Evolutionary conservation across 2,888 invertebrate species (phyloP).

Genomic region (Caenorhabditis imperialis): DNA sequence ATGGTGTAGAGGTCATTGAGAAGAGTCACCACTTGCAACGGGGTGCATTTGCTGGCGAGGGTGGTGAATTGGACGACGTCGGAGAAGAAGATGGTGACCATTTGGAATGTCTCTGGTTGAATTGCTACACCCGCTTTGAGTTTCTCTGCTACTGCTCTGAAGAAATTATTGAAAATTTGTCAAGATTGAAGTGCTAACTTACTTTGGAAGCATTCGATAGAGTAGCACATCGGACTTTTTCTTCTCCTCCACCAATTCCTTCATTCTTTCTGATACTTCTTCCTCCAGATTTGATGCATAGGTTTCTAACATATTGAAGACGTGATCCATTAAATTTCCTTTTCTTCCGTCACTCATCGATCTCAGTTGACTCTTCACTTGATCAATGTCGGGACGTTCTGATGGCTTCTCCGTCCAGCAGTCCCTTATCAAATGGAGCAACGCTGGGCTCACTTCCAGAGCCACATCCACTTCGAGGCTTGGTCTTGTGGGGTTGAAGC

Average conservation of each 20-base stretch:
- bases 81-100: conserved; percentile 70
- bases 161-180: background rate
- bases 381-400: conserved; percentile 64
- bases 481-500: conserved; percentile 51
- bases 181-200: background rate
- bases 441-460: conserved; percentile 1
- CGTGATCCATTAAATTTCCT: conserved; percentile 73
- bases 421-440: conserved; percentile 64
- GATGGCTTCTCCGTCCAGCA: conserved; percentile 69
- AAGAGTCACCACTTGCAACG: conserved; percentile 68
- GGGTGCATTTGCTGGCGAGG: conserved; percentile 64
- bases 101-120: conserved; percentile 67
- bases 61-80: conserved; percentile 70
- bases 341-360: conserved; percentile 51
- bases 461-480: background rate
- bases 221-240: conserved; percentile 73
- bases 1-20: conserved; percentile 74
- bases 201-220: conserved; percentile 72
- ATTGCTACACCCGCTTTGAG: conserved; percentile 67
- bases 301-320: conserved; percentile 70
- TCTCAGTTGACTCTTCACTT: conserved; percentile 45
- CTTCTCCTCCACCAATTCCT: conserved; percentile 72
- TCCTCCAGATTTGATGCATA: conserved; percentile 69
- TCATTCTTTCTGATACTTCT: conserved; percentile 62
- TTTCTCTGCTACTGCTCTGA: conserved; percentile 63